Evolutionary conservation across 2,888 invertebrate genomes (phyloP).

Genomic region (Stramonita haemastoma): DNA sequence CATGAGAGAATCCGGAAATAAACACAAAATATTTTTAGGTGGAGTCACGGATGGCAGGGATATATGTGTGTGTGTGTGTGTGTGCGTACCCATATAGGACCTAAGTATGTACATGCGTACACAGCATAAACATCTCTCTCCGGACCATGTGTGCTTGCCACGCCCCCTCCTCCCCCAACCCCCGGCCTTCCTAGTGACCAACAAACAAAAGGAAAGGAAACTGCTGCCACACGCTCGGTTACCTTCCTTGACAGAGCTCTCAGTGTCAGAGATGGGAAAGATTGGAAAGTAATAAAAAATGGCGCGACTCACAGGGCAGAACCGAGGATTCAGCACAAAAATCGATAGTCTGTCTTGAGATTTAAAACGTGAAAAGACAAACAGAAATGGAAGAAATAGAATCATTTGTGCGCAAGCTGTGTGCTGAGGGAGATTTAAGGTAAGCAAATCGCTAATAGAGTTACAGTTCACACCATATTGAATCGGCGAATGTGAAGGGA

Average conservation of each 20-base stretch:
- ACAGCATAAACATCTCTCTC: too few species aligned
- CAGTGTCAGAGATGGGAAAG: not conserved
- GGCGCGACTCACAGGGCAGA: slow-evolving; percentile 18
- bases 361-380: not conserved
- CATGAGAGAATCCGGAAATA: not conserved
- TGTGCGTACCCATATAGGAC: not conserved
- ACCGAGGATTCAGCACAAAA: not conserved
- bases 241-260: not conserved
- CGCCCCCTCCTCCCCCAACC: not conserved
- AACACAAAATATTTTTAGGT: not conserved
- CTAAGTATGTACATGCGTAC: too few species aligned
- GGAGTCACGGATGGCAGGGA: too few species aligned
- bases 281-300: slow-evolving; percentile 24
- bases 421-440: slow-evolving; percentile 39
- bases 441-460: not conserved
- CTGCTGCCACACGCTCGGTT: not conserved
- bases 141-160: not conserved
- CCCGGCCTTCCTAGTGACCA: not conserved
- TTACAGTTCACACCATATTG: slow-evolving; percentile 7
- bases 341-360: not conserved
- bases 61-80: too few species aligned
- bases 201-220: not conserved
- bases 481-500: not conserved
- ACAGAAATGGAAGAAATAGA: slow-evolving; percentile 39
- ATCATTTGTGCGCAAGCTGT: slow-evolving; percentile 34